phyloP scores from a whole-genome alignment of 2,888 invertebrate genomes.

The Diloba caeruleocephala region DNA sequence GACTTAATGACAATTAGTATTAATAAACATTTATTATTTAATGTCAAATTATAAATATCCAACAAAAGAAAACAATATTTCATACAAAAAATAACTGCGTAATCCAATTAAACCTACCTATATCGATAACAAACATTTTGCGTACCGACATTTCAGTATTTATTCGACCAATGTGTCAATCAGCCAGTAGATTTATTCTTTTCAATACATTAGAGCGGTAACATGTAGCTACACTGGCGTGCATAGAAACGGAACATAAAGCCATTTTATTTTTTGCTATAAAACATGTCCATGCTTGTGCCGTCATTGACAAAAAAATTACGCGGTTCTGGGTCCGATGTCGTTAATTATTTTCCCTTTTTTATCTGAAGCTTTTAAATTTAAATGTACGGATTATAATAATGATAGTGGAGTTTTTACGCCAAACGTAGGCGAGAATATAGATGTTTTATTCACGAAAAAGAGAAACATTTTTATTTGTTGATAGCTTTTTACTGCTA shows the following conservation, averaged over 20 bases:
- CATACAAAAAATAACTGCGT: constrained; percentile 7
- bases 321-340: background rate
- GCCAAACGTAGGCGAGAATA: constrained; percentile 4
- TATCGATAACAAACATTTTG: constrained; percentile 7
- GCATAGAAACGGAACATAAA: constrained; percentile 12
- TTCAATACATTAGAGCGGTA: constrained; percentile 7
- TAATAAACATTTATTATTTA: too few species aligned
- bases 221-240: constrained; percentile 10
- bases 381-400: background rate
- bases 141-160: constrained; percentile 15
- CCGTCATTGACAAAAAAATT: constrained; percentile 1
- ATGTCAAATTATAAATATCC: background rate
- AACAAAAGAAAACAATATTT: background rate
- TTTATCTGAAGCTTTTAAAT: constrained; percentile 13
- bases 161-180: constrained; percentile 40
- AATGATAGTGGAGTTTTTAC: constrained; percentile 1
- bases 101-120: constrained; percentile 6
- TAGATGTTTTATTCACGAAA: constrained; percentile 10
- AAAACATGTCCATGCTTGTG: constrained; percentile 13
- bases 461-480: background rate
- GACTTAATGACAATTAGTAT: too few species aligned
- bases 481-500: constrained; percentile 21
- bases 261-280: constrained; percentile 20
- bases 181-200: constrained; percentile 19
- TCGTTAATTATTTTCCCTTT: constrained; percentile 13